phyloP scores from a whole-genome alignment of 2,797 vertebrate genomes.

The Chaetophractus vellerosus region DNA sequence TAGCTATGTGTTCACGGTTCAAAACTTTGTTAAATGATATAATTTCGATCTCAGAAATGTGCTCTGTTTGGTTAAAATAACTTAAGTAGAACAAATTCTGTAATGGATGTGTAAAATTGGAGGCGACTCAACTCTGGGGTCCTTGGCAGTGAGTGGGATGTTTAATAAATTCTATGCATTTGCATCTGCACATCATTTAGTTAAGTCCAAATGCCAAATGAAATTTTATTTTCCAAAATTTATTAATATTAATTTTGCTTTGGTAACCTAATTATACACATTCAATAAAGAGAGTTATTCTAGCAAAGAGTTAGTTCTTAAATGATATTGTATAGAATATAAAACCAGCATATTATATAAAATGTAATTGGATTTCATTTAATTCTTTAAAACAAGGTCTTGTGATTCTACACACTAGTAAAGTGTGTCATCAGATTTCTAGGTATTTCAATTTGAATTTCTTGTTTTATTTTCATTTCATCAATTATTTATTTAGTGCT shows the following conservation, averaged over 20 bases:
- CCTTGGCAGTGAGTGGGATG: slow-evolving; percentile 13
- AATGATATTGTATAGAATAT: background rate
- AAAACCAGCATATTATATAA: background rate
- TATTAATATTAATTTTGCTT: slow-evolving; percentile 54
- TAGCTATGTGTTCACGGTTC: background rate
- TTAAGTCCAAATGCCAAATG: slow-evolving; percentile 15
- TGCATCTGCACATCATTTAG: slow-evolving; percentile 28
- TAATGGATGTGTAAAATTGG: slow-evolving; percentile 9
- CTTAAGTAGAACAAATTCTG: background rate
- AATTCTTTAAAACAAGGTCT: background rate
- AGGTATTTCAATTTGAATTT: background rate
- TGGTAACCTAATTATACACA: background rate
- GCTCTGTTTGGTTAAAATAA: background rate
- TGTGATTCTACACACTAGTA: background rate
- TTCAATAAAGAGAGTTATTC: background rate
- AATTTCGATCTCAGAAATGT: slow-evolving; percentile 11
- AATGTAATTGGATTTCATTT: background rate
- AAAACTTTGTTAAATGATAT: slow-evolving; percentile 33
- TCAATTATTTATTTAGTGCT: background rate
- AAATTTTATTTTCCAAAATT: background rate
- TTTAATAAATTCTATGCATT: slow-evolving; percentile 17
- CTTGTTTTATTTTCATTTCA: background rate
- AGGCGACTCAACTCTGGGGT: background rate
- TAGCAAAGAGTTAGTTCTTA: background rate
- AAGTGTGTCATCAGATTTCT: background rate